Evolutionary conservation across 2,888 invertebrate genomes (phyloP).

Genomic region (Fragum fragum): DNA sequence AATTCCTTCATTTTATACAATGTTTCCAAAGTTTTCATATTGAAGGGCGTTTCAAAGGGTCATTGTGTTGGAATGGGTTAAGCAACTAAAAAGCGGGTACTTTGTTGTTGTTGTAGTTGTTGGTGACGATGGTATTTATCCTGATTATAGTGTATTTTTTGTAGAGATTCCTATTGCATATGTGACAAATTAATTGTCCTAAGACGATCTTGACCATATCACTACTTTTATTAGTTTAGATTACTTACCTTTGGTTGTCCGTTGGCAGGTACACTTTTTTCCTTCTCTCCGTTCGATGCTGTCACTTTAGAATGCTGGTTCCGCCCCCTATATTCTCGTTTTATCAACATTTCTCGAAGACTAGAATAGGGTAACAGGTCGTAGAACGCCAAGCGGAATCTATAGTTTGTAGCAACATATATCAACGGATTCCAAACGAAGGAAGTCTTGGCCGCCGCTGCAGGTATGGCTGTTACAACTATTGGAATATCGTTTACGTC

Average conservation of each 20-base stretch:
- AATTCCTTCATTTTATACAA: too few species aligned
- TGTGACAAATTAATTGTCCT: too few species aligned
- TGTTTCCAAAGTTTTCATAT: too few species aligned
- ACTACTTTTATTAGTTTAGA: too few species aligned
- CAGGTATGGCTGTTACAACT: neutral
- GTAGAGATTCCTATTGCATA: too few species aligned
- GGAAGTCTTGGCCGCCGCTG: neutral
- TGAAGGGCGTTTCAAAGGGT: too few species aligned
- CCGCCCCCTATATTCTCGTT: neutral
- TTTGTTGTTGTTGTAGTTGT: too few species aligned
- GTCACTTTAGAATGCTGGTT: neutral
- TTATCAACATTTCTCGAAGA: neutral
- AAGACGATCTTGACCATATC: too few species aligned
- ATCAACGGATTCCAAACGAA: slow-evolving; percentile 8
- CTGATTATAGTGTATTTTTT: too few species aligned
- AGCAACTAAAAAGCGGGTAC: too few species aligned
- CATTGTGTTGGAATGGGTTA: too few species aligned
- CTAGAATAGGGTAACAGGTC: neutral
- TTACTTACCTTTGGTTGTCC: neutral
- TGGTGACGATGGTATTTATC: too few species aligned
- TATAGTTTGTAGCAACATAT: neutral
- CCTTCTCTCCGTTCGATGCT: neutral
- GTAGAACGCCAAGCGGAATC: slow-evolving; percentile 1
- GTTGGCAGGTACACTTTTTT: neutral
- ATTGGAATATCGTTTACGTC: neutral